Evolutionary conservation across 2,888 invertebrate genomes (phyloP).

Genomic region (Cheilosia impressa): DNA sequence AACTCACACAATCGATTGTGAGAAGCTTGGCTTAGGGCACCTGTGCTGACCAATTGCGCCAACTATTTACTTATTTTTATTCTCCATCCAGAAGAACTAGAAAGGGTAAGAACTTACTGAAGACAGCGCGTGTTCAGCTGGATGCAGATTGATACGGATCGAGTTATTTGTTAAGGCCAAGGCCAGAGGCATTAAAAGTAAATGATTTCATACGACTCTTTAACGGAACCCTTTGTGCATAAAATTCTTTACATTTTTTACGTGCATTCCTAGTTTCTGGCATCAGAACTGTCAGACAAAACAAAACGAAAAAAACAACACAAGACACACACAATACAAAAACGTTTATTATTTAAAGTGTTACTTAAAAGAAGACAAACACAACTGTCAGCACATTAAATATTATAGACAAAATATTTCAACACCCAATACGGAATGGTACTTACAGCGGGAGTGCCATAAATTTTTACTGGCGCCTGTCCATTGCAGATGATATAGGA

Average conservation of each 20-base stretch:
- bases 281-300: neutral
- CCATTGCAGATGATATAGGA: constrained; percentile 82
- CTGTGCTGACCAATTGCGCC: too few species aligned
- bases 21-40: too few species aligned
- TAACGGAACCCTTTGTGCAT: too few species aligned
- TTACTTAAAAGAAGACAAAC: neutral
- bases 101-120: too few species aligned
- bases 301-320: constrained; percentile 12
- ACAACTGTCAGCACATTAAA: constrained; percentile 31
- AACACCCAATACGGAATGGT: constrained; percentile 76
- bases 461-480: constrained; percentile 81
- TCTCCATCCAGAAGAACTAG: too few species aligned
- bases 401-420: constrained; percentile 24
- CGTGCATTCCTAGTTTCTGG: neutral
- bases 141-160: too few species aligned
- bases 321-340: constrained; percentile 33
- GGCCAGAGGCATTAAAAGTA: too few species aligned
- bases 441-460: constrained; percentile 82
- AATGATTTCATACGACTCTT: too few species aligned
- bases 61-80: too few species aligned
- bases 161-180: too few species aligned
- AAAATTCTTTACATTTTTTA: neutral
- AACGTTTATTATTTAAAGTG: constrained; percentile 23
- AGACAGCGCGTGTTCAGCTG: too few species aligned
- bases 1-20: too few species aligned